phyloP scores from a whole-genome alignment of 2,888 invertebrate species.

The Fragum fragum region DNA sequence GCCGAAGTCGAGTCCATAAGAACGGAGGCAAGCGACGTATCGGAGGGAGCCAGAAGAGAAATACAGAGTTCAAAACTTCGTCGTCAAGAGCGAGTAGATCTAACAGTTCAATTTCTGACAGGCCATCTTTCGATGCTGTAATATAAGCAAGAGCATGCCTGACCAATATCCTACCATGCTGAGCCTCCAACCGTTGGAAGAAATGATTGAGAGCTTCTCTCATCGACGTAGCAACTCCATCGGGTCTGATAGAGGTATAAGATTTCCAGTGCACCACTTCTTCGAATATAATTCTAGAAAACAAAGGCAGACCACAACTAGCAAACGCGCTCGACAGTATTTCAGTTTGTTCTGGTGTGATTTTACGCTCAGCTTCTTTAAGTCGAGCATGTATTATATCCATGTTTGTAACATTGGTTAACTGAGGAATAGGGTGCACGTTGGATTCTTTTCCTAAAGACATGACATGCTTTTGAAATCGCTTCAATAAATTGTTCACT shows the following conservation, averaged over 20 bases:
- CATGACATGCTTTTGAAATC: slow-evolving; percentile 62
- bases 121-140: slow-evolving; percentile 75
- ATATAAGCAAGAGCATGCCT: slow-evolving; percentile 77
- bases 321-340: slow-evolving; percentile 71
- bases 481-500: slow-evolving; percentile 71
- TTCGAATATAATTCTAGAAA: slow-evolving; percentile 76
- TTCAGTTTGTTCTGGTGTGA: slow-evolving; percentile 71
- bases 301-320: slow-evolving; percentile 78
- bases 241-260: slow-evolving; percentile 64
- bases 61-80: slow-evolving; percentile 77
- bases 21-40: slow-evolving; percentile 80
- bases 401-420: slow-evolving; percentile 72
- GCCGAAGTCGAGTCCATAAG: slow-evolving; percentile 78
- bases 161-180: slow-evolving; percentile 76
- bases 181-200: slow-evolving; percentile 75
- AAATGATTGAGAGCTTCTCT: slow-evolving; percentile 78
- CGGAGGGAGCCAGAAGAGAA: slow-evolving; percentile 81
- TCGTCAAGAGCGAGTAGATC: slow-evolving; percentile 81
- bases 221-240: slow-evolving; percentile 71
- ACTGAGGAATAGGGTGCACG: slow-evolving; percentile 67
- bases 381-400: slow-evolving; percentile 74
- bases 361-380: slow-evolving; percentile 61
- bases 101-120: slow-evolving; percentile 79
- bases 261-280: slow-evolving; percentile 78
- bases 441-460: slow-evolving; percentile 43